Evolutionary conservation across 2,797 vertebrate genomes (phyloP), one percentile per base, ranked within the genome.

Genomic region (Cryptoprocta ferox): DNA sequence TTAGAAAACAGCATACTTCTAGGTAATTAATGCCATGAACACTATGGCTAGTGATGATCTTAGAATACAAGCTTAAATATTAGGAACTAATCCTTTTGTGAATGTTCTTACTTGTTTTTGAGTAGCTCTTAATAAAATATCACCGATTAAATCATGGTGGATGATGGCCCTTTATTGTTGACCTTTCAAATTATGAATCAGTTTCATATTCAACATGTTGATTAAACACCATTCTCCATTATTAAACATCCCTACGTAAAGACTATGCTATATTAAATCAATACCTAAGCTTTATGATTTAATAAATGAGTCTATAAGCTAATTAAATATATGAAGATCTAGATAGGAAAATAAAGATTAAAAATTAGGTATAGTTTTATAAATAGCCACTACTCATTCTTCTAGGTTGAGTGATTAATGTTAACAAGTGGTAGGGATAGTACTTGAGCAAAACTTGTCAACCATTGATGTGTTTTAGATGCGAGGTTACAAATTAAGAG

Each of bases 121-220:
- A 61, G 32, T 16, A 61, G 50, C 16, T 75, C 15, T 70, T 95
- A 73, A 86, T 95, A 79, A 94, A 61, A 39, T 35, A 19, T 53
- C 90, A 91, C 50, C 83, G 39, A 92, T 82, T 37, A 79, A 92
- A 39, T 92, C 48, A 24, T 87, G 79, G 80, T 65, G 76, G 50
- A 83, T 56, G 18, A n/a, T 63, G 24, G 16, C 19, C 48, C n/a
- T 94, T 89, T 32, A n/a, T 48, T 87, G 42, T 14, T 53, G 66
- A 66, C 42, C 66, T 97, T 96, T 82, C 78, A 87, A 50, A 91
- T 59, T 88, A 53, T 80, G 30, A 88, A 88, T n/a, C 50, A 24
- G 21, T 15, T 37, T 79, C 28, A 45, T 15, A 1, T 78, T 76
- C 19, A 66, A 24, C 28, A n/a, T 0, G 3, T 65, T 95, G 42